Conservation (phyloP, 2,888 invertebrate species). For the Trilocha varians region DNA sequence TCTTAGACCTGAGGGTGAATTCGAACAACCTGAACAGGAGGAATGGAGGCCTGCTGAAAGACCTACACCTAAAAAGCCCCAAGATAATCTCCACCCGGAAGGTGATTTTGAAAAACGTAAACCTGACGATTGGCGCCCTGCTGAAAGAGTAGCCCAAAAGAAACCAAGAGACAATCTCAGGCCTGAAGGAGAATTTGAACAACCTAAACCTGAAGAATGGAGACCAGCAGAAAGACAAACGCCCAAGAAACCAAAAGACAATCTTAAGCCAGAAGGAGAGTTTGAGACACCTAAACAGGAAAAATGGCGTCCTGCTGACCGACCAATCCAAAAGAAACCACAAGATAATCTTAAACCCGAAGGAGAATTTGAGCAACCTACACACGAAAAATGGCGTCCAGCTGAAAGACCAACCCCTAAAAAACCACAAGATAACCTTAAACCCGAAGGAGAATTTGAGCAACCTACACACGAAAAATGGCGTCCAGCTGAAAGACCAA, state of each 20-base stretch:
- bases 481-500: conserved; percentile 52
- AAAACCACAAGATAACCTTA: conserved; percentile 65
- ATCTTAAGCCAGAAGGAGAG: conserved; percentile 70
- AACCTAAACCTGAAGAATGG: conserved; percentile 42
- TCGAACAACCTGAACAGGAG: conserved; percentile 40
- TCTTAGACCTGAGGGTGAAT: conserved; percentile 53
- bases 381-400: conserved; percentile 22
- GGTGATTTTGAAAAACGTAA: conserved; percentile 58
- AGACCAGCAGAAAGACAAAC: conserved; percentile 48
- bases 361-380: conserved; percentile 55
- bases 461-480: conserved; percentile 39
- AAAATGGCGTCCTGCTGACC: conserved; percentile 36
- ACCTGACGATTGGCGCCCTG: conserved; percentile 27
- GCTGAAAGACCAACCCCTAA: conserved; percentile 23
- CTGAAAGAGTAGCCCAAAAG: conserved; percentile 24
- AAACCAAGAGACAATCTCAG: conserved; percentile 53
- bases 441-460: conserved; percentile 68
- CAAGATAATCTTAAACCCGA: conserved; percentile 70
- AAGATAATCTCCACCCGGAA: conserved; percentile 71
- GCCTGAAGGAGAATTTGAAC: conserved; percentile 71
- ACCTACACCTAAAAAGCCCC: conserved; percentile 28
- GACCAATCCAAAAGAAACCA: conserved; percentile 24
- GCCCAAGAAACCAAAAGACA: conserved; percentile 66
- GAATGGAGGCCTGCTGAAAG: conserved; percentile 35
- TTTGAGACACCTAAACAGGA: conserved; percentile 46